Evolutionary conservation across 1,140 invertebrate genomes (phyloP), one percentile per base, ranked within the genome.

Genomic region (Neodiprion pinetum): DNA sequence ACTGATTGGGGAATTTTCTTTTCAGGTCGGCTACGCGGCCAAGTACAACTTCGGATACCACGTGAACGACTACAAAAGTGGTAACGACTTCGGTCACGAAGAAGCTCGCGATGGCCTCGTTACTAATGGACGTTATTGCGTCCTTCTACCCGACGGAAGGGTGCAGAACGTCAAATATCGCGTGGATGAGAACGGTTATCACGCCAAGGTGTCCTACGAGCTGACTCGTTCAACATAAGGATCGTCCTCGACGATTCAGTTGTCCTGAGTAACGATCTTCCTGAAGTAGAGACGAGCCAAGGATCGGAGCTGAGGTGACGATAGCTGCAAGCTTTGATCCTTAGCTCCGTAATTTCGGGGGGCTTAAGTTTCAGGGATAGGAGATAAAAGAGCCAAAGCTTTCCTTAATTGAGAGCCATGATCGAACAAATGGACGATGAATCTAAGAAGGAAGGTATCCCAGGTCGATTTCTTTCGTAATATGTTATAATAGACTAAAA

Each of bases 11-110:
- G 28, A 1, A 1, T 40, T 40, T 81, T 82, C 77, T 69, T 91
- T 89, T 73, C 89, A 93, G 92, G 84, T 91, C 73, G 90, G 92
- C 75, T 93, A 94, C 80, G 92, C 92, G 40, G 90, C 92, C 9
- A 92, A 93, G 79, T 95, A 95, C 86, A 91, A 93, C 77, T 95
- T 95, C 79, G 93, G 93, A 48, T 95, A 95, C 86, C 86, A 91
- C 75, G 93, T 96, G 23, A 89, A 90, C 75, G 94, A 95, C 86
- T 88, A 89, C 75, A 87, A 92, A 79, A 90, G 90, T 72, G 93
- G 92, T 53, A 94, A 92, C 81, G 91, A 94, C 80, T 95, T 92
- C 85, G 93, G 93, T 11, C 94, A 95, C 80, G 89, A 91, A 74
- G 94, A 95, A 83, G 89, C 89, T 68, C 89, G 89, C 72, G 86